Base-by-base conservation (phyloP, 2,113 vertebrate species). In the Lepidothrix coronata region DNA sequence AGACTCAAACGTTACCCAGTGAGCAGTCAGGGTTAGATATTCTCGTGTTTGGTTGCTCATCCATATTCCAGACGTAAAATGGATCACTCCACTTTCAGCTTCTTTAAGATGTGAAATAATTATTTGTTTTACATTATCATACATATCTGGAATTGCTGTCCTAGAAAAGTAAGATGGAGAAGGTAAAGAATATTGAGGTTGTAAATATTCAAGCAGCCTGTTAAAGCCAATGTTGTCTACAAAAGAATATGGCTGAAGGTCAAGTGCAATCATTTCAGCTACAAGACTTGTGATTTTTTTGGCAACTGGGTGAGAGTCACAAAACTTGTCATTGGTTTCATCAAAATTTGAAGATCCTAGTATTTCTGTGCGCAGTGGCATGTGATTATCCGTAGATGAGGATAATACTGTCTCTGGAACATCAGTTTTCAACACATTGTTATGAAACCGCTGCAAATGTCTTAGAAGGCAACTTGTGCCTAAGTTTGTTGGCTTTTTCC, bases 221-320 rank as follows among this genome's bases (percentile, higher is more conserved):
- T 97, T 98, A 89, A 99, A 98, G 96, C 99, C 99, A 93, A 99
- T 91, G 44, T 98, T 99, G 98, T 99, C 99, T 92, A 99, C 99
- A 95, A 99, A 93, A 67, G 99, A 98, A 96, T 99, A 99, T 95
- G 99, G 99, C 98, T 99, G 99, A 94, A 99, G 99, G 97, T 99
- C 99, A 97, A 99, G 98, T 98, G 99, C 99, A 97, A 99, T 99
- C 99, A 99, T 99, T 98, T 99, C 99, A 3, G 99, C 99, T 54
- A 99, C 96, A 93, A 99, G 99, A 98, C 98, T 99, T 79, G 99
- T 99, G 91, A 99, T 99, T 98, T 99, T 99, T 99, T 99, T 99
- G 98, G 99, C 99, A 98, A 99, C 98, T 82, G 99, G 99, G 97
- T 99, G 99, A 97, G 98, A 98, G 91, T 99, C 98, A 82, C 98